These are phyloP conservation scores for Oeneis ivallda DNA, from an alignment of 2,888 invertebrate genomes.

Conservation along the genomic window DNA sequence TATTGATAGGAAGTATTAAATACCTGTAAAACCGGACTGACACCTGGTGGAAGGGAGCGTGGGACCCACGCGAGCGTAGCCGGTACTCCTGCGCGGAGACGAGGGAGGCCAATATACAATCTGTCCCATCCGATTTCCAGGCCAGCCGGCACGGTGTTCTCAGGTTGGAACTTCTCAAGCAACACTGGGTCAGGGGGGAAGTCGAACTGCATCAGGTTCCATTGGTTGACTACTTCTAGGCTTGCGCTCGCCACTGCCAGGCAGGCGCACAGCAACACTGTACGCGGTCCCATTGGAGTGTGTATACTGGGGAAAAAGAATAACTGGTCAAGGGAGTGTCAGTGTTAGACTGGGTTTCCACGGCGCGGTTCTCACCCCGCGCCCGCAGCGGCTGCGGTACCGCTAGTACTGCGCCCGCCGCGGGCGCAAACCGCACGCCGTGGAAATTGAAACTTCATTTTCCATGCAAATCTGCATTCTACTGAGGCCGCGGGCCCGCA, in stretches of 20 bases:
- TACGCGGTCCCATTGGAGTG: slow-evolving; percentile 52
- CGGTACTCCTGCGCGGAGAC: slow-evolving; percentile 88
- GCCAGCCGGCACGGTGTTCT: slow-evolving; percentile 89
- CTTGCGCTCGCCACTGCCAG: slow-evolving; percentile 65
- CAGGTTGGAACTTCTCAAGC: slow-evolving; percentile 84
- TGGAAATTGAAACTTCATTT: too few relatives aligned
- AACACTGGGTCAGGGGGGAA: slow-evolving; percentile 83
- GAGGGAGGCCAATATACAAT: slow-evolving; percentile 88
- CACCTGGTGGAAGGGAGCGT: slow-evolving; percentile 83
- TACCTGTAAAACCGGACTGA: slow-evolving; percentile 86
- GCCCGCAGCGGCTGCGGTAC: too few relatives aligned
- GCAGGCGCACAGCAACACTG: slow-evolving; percentile 56
- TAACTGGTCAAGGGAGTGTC: too few relatives aligned
- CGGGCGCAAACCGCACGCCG: too few relatives aligned
- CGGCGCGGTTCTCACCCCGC: too few relatives aligned
- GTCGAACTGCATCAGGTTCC: slow-evolving; percentile 86
- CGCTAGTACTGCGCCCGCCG: too few relatives aligned
- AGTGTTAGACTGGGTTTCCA: too few relatives aligned
- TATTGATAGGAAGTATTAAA: slow-evolving; percentile 3
- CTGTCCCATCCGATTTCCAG: slow-evolving; percentile 87
- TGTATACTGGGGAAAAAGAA: slow-evolving; percentile 28
- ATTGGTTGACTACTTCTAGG: slow-evolving; percentile 85
- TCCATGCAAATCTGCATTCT: too few relatives aligned
- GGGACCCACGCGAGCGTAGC: slow-evolving; percentile 88
- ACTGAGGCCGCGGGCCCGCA: too few relatives aligned